Percentiles rank a stretch among this genome's conserved stretches.
phyloP scores from a whole-genome alignment of 2,113 vertebrate genomes.

The Emberiza fucata region DNA sequence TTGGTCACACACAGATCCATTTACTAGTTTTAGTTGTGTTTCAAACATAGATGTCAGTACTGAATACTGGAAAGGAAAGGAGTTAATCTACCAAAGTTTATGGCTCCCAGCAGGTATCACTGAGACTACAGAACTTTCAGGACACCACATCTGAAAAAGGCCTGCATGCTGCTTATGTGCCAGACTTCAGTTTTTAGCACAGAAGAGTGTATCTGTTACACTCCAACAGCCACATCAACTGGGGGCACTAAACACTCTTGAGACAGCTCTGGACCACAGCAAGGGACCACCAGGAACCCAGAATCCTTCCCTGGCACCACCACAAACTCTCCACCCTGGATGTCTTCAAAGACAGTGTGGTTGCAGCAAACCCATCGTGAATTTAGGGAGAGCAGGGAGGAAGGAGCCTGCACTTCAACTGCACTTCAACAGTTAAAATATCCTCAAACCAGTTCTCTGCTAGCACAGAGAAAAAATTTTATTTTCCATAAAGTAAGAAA shows the following conservation, averaged over 20 bases:
- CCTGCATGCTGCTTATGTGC: fast-evolving
- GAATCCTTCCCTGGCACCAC: not conserved
- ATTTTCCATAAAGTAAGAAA: not conserved
- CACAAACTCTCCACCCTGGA: not conserved
- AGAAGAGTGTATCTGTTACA: not conserved
- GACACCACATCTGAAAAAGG: not conserved
- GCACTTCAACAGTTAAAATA: not conserved
- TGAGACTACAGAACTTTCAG: not conserved
- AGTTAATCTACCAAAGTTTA: not conserved
- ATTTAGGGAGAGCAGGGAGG: fast-evolving
- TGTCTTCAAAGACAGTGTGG: not conserved
- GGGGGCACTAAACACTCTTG: fast-evolving
- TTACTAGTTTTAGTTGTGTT: not conserved
- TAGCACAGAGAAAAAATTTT: not conserved
- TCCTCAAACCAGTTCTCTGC: not conserved
- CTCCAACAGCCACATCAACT: fast-evolving
- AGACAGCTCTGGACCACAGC: not conserved
- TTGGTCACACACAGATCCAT: not conserved
- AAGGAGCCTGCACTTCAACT: not conserved
- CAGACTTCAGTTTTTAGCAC: not conserved
- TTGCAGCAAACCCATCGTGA: not conserved
- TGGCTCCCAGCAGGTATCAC: not conserved
- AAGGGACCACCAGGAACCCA: not conserved
- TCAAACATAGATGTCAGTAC: not conserved
- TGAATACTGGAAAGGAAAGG: not conserved